Evolutionary conservation across 2,888 invertebrate species (phyloP).

Genomic region (Andrena dorsata): DNA sequence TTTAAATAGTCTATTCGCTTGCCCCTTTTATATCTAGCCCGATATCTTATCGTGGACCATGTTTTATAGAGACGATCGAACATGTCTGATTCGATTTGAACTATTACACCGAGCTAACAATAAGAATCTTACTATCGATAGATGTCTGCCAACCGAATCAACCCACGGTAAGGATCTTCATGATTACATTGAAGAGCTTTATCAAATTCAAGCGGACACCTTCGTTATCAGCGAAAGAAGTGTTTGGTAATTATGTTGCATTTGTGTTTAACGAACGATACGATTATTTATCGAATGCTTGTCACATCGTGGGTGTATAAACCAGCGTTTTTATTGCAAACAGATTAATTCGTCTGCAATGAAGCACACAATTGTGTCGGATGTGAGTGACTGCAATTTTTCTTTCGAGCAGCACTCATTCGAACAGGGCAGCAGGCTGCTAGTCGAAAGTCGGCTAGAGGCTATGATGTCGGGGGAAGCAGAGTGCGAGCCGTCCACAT

Average conservation of each 20-base stretch:
- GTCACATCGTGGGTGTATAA: conserved; percentile 2
- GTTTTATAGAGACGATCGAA: conserved; percentile 85
- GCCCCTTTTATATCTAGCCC: conserved; percentile 70
- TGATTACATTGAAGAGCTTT: conserved; percentile 48
- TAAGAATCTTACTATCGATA: conserved; percentile 31
- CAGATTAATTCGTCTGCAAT: conserved; percentile 84
- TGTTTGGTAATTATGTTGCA: conserved; percentile 57
- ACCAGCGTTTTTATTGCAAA: conserved; percentile 44
- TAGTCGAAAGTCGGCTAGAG: conserved; percentile 36
- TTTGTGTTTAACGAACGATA: conserved; percentile 3
- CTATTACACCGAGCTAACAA: conserved; percentile 75
- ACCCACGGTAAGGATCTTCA: conserved; percentile 60
- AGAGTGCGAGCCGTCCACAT: background rate
- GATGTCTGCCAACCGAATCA: conserved; percentile 41
- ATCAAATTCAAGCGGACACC: conserved; percentile 43
- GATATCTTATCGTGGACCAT: conserved; percentile 82
- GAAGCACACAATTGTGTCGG: conserved; percentile 84
- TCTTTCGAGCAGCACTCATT: conserved; percentile 68
- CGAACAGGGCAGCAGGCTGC: conserved; percentile 43
- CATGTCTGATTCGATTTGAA: conserved; percentile 83
- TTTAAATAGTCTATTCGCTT: conserved; percentile 21
- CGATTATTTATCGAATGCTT: background rate
- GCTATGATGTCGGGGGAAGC: background rate
- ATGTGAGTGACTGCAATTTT: conserved; percentile 83
- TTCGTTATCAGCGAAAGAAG: conserved; percentile 40